Evolutionary conservation across 2,113 vertebrate genomes (phyloP), one percentile per base, ranked within the genome.

Genomic region (Tragelaphus scriptus): DNA sequence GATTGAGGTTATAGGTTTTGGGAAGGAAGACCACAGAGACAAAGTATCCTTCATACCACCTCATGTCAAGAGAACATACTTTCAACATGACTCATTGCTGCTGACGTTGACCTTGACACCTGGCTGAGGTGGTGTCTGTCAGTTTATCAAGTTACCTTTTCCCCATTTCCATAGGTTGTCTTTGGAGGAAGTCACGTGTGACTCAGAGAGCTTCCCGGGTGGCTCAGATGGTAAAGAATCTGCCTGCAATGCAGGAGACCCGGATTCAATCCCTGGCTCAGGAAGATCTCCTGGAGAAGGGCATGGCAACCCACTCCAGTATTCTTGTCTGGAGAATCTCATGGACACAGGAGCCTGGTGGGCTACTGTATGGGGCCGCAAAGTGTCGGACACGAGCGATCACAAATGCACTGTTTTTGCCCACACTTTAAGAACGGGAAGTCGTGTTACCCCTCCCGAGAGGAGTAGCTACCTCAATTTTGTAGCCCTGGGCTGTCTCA

Each of bases 381-480:
- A 40, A 40, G 36, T 0, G 0, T 3, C 36, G 0, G 68, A 40
- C 36, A 25, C 2, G 11, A 40, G 68, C 0, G 0, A 40, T 40
- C 21, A 21, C 10, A 75, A 75, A 40, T 21, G 0, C 68, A 23
- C 36, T 75, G 68, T 40, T 75, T 40, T 75, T 0, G 2, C 36
- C 77, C 81, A 19, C 11, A 19, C 7, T 40, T 12, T n/a, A 11
- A 49, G 51, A 49, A 19, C 5, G 19, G 30, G 58, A 84, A 12
- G n/a, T n/a, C 14, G 28, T 8, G 30, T 9, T 2, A 14, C 19
- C 23, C 17, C 9, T 63, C 47, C 36, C 3, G 11, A 85, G 9
- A 26, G 26, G 32, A 47, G 40, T 32, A 58, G 30, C 65, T 40
- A 21, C 3, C 7, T 16, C 6, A n/a, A 13, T 75, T 84, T 13